Evolutionary conservation across 2,113 vertebrate genomes (phyloP), one percentile per base, ranked within the genome.

Genomic region (Bos taurus): DNA sequence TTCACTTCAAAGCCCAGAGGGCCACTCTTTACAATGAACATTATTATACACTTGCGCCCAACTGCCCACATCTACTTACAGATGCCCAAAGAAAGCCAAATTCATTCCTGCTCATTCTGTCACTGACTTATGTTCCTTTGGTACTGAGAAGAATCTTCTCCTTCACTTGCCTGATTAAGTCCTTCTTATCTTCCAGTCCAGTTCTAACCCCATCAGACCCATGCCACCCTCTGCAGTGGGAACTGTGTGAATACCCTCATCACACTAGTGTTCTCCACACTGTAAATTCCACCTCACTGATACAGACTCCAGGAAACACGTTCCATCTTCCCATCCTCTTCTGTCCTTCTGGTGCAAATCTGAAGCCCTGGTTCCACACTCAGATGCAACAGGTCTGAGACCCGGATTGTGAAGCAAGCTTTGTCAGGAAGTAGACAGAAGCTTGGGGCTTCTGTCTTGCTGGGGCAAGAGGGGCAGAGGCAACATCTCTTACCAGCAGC

Each of bases 1-100:
- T 85, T 77, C 30, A 80, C 54, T 94, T 85, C 25, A 87, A 88
- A 81, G 59, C 21, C 54, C 77, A 60, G 48, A 81, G 59, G 59
- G 77, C 74, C 36, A 67, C 10, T 88, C 48, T 88, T 95, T 17
- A 26, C 23, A 90, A 4, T 3, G 28, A 90, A 84, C 36, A 23
- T 28, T 12, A 59, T 62, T 95, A 92, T 16, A 26, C 43, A 10
- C n/a, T 36, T 43, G 52, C 14, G 62, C 50, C 77, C 90, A n/a
- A 19, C n/a, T 26, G 77, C 86, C 28, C 12, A 57, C 48, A 71
- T 43, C 50, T 74, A 36, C 15, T 57, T 43, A 60, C 0, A 4
- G 81, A 86, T 50, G 36, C 77, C 50, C 88, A 88, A 30, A 43
- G 46, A 36, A 54, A 67, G 78, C 13, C 15, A 54, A 56, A 60